phyloP scores from a whole-genome alignment of 2,888 invertebrate species.

The Troglohyphantes excavatus region DNA sequence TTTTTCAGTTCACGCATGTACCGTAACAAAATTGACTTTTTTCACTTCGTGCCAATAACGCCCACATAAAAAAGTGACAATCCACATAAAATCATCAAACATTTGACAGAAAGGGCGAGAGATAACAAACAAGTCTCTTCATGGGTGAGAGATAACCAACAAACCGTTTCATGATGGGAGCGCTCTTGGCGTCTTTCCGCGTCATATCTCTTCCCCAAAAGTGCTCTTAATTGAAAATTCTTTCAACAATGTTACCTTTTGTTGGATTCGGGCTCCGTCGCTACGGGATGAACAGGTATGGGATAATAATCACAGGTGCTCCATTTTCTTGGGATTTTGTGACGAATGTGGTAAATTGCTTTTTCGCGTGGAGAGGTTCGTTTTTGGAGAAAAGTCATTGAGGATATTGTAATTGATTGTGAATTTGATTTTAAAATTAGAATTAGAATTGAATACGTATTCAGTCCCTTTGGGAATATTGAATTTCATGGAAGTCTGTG shows the following conservation, averaged over 20 bases:
- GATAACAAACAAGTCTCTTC: not conserved
- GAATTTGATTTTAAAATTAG: too few species aligned
- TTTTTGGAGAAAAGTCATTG: too few species aligned
- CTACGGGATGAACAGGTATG: not conserved
- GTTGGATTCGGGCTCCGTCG: not conserved
- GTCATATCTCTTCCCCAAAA: not conserved
- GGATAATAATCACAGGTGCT: not conserved
- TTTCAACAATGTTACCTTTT: not conserved
- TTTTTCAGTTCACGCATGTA: too few species aligned
- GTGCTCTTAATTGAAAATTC: not conserved
- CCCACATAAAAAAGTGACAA: too few species aligned
- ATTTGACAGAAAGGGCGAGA: too few species aligned
- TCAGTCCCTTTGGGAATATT: too few species aligned
- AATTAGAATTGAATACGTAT: too few species aligned
- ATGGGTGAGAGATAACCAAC: not conserved
- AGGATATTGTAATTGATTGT: too few species aligned
- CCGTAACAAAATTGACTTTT: too few species aligned
- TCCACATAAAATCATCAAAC: too few species aligned
- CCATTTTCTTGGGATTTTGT: not conserved
- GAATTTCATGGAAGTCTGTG: too few species aligned
- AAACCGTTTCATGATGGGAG: not conserved
- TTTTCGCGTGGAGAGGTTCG: not conserved
- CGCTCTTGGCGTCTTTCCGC: not conserved
- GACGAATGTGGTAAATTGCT: not conserved
- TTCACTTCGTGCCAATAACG: too few species aligned